Evolutionary conservation across 2,113 vertebrate genomes (phyloP), one percentile per base, ranked within the genome.

Genomic region (Cyanistes caeruleus): DNA sequence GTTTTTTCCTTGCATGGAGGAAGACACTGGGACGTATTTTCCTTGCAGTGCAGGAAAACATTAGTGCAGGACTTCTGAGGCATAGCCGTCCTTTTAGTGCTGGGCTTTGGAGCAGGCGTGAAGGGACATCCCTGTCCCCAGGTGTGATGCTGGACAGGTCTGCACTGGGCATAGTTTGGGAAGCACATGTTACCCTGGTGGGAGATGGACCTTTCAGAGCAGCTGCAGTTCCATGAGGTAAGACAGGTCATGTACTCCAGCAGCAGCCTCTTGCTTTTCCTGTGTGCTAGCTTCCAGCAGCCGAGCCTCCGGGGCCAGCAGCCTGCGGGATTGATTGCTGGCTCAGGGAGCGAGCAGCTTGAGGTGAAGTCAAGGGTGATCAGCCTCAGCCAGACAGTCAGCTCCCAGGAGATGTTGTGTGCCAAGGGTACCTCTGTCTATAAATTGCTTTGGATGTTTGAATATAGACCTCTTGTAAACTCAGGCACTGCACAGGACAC

Each of bases 321-420:
- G 58, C 18, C 51, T 0, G 28, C 7, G 55, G 94, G 67, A 25
- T 76, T 87, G 80, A 79, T 74, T 74, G 59, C 78, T 74, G 84
- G n/a, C 90, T 94, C 43, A 1, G 84, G 87, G 65, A 85, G 31
- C 3, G 37, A 94, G 83, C 67, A 67, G 87, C 93, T 96, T 67
- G 15, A 83, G 93, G 90, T 74, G 93, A 96, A 91, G 94, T 93
- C 95, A 96, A 77, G 94, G 94, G 90, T 96, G 93, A 96, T 91
- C 78, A 93, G 7, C 82, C 90, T 96, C 94, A 83, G 84, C 23
- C n/a, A 83, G 93, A 33, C 93, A 79, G 49, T 11, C 78, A 12
- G 79, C 15, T 96, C 91, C 94, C 91, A 59, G 82, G 91, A 62
- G 94, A 76, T 68, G 91, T 60, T 23, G 48, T 16, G 15, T 95